phyloP scores from a whole-genome alignment of 2,113 vertebrate species.

The Agelaius tricolor region DNA sequence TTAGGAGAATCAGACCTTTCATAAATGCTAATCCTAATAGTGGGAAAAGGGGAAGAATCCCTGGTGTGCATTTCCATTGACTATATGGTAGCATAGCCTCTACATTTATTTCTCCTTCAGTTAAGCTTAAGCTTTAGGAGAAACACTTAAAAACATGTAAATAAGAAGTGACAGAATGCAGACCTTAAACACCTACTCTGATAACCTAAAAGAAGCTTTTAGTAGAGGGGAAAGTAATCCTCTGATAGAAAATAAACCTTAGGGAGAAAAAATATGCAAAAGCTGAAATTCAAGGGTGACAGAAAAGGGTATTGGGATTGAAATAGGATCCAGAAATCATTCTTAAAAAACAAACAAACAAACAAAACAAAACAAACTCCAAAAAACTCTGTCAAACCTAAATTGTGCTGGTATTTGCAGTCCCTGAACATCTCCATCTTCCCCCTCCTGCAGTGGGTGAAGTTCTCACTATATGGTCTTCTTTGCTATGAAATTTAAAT shows the following conservation, averaged over 20 bases:
- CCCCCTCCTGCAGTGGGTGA: background rate
- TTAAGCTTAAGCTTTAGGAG: background rate
- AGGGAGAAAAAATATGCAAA: background rate
- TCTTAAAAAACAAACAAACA: background rate
- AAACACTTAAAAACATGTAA: slow-evolving; percentile 1
- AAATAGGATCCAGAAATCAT: background rate
- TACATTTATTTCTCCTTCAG: background rate
- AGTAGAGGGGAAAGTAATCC: background rate
- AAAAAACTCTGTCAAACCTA: background rate
- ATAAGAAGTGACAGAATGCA: slow-evolving; percentile 20
- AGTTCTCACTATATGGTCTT: background rate
- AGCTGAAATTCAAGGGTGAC: background rate
- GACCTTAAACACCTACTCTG: background rate
- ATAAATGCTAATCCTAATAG: background rate
- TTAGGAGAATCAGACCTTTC: background rate
- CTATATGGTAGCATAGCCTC: background rate
- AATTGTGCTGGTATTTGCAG: background rate
- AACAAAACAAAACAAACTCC: too few species aligned
- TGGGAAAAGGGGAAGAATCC: background rate
- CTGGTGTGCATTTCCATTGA: background rate
- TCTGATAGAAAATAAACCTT: slow-evolving; percentile 3
- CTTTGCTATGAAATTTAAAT: slow-evolving; percentile 24
- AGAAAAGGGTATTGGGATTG: background rate
- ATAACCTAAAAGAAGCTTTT: background rate
- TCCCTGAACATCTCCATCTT: background rate